A percentile compares a stretch with the other conserved stretches of the same genome.
phyloP scores from a whole-genome alignment of 2,113 vertebrate genomes.

The Erythrocercus mccallii region DNA sequence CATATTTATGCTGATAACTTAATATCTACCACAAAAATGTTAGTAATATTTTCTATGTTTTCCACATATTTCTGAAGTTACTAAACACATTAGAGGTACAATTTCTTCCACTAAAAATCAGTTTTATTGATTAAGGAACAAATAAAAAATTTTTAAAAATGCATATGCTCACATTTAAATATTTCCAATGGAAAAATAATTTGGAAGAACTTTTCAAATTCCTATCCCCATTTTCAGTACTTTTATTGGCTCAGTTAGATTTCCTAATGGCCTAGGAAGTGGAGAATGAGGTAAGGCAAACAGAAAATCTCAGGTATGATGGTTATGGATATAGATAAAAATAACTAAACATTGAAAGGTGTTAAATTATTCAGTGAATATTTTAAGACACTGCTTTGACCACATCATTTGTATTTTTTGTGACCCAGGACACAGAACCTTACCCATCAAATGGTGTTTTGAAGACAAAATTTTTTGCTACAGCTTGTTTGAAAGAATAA shows the following conservation, averaged over 20 bases:
- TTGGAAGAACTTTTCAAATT: neutral
- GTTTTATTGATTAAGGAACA: neutral
- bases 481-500: neutral
- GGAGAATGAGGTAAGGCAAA: neutral
- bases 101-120: neutral
- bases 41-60: neutral
- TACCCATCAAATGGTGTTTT: neutral
- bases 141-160: neutral
- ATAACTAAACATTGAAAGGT: neutral
- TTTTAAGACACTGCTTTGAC: neutral
- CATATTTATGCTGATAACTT: neutral
- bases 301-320: neutral
- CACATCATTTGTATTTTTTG: neutral
- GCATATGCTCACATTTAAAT: accelerated
- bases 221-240: neutral
- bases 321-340: neutral
- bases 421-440: neutral
- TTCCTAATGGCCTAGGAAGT: neutral
- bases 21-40: neutral
- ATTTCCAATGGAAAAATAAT: neutral
- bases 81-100: neutral
- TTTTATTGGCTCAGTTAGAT: neutral
- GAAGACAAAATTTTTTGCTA: neutral
- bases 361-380: neutral
- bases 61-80: neutral